Percentiles rank a stretch among this genome's conserved stretches.
These are phyloP conservation scores for Temnothorax longispinosus DNA, from an alignment of 1,140 invertebrate genomes.

Conservation along the genomic window DNA sequence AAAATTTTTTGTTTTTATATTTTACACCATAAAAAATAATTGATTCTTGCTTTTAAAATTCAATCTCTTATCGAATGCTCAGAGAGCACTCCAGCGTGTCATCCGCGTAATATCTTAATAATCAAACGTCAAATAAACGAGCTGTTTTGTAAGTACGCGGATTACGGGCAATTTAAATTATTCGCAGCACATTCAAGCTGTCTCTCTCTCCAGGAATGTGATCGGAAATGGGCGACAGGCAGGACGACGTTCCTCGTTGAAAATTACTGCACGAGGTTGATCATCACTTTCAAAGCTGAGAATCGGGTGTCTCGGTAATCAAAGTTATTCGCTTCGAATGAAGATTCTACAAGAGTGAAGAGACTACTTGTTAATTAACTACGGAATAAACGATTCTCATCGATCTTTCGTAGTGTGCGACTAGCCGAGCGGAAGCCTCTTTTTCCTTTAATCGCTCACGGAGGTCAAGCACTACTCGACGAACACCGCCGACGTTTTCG, in stretches of 20 bases:
- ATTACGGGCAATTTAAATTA: background rate
- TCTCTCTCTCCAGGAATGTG: background rate
- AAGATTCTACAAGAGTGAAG: background rate
- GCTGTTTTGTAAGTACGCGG: background rate
- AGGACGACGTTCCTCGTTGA: background rate
- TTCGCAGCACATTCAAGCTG: background rate
- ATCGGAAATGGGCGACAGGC: background rate
- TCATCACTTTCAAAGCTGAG: background rate
- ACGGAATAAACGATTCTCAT: background rate
- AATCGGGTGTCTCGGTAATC: background rate
- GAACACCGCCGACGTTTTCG: conserved; percentile 13
- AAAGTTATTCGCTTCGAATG: conserved; percentile 10
- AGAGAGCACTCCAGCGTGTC: background rate
- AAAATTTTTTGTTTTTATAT: too few species aligned
- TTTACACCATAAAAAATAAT: too few species aligned
- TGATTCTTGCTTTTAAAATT: background rate
- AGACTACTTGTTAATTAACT: background rate
- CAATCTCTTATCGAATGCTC: background rate
- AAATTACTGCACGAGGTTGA: background rate
- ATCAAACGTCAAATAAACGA: background rate
- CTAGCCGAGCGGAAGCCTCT: background rate
- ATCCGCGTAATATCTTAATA: background rate
- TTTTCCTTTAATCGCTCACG: conserved; percentile 5
- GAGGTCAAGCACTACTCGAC: background rate
- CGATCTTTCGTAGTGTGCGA: background rate